Evolutionary conservation across 2,888 invertebrate species (phyloP), one percentile per base, ranked within the genome.

Genomic region (Endomychus coccineus): DNA sequence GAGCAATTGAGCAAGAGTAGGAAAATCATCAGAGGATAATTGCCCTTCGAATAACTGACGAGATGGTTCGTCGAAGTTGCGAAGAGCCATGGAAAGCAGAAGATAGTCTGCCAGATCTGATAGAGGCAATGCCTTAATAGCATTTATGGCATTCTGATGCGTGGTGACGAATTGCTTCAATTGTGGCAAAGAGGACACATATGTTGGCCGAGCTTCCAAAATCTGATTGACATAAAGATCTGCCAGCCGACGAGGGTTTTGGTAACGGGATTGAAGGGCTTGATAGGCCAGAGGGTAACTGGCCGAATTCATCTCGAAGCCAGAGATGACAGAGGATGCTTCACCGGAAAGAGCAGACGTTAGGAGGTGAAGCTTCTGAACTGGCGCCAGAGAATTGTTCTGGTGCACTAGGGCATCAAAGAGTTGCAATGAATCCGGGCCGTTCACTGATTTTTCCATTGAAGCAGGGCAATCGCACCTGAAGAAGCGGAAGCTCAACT

Each of bases 31-130:
- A 2, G 27, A 27, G 5, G 27, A 27, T 14, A 27, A 27, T 16
- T 27, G 27, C 27, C 27, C 14, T 16, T 27, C 27, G 27, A 27
- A 23, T 16, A 27, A 27, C 27, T 27, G 27, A 2, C 4, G 16
- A 27, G 27, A 27, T 29, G 29, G 4, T 14, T 9, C 17, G 17
- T 29, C 17, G 4, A 17, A 19, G 28, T 28, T 28, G 16, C 16
- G 16, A 10, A 28, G 17, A 16, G 16, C 28, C 16, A 28, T 7
- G 2, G 17, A 17, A 7, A 29, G 9, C 9, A 17, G 10, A 9
- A 27, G 12, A 14, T 27, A 11, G 12, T 27, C 27, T 14, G 27
- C 27, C 27, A 27, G 27, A 27, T 27, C 27, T 27, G 27, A 11
- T 27, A 27, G 12, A 14, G 27, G 5, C 27, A 27, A 27, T 10